Conservation (phyloP, 2,797 vertebrate genomes). For the Sciaenops ocellatus region DNA sequence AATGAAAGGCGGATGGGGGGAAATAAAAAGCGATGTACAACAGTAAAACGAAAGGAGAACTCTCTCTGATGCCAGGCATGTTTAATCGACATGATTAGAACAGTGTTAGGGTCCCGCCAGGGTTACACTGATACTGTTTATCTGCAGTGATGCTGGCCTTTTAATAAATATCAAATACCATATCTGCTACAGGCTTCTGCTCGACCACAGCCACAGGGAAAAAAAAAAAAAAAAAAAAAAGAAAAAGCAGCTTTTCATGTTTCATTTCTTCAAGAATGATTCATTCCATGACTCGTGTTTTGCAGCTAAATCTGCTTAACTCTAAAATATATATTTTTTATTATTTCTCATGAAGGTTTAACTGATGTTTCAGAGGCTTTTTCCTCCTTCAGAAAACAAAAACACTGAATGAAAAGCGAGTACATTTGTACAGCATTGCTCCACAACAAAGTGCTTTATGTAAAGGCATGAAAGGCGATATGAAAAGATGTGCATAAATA, state of each 20-base stretch:
- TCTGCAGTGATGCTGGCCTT: neutral
- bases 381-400: neutral
- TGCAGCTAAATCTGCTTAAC: neutral
- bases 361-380: conserved; percentile 15
- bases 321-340: neutral
- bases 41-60: conserved; percentile 62
- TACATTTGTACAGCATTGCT: neutral
- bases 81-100: conserved; percentile 67
- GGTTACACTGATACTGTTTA: conserved; percentile 16
- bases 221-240: neutral
- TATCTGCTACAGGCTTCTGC: neutral
- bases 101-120: conserved; percentile 41
- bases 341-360: neutral
- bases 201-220: neutral
- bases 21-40: conserved; percentile 65
- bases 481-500: neutral
- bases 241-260: neutral
- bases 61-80: conserved; percentile 60
- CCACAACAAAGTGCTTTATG: neutral
- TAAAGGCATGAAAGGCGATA: neutral
- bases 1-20: conserved; percentile 66
- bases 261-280: conserved; percentile 9
- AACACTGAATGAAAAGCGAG: neutral
- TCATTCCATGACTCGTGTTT: conserved; percentile 14
- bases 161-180: conserved; percentile 31